Evolutionary conservation across 2,797 vertebrate genomes (phyloP).

Genomic region (Silurus lanzhouensis): DNA sequence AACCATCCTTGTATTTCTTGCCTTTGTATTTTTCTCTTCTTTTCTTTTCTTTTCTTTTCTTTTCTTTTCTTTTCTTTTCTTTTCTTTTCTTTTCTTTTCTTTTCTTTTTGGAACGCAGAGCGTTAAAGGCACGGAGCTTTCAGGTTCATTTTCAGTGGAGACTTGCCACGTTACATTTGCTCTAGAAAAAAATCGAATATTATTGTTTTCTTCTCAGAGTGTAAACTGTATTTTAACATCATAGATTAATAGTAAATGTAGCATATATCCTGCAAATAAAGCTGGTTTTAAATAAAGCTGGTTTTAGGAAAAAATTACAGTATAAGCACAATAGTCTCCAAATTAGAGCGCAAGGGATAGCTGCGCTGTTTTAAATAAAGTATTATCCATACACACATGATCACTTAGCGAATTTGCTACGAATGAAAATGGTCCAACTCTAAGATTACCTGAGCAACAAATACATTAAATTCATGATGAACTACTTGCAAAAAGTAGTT

Average conservation of each 20-base stretch:
- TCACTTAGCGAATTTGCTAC: not conserved
- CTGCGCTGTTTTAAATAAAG: not conserved
- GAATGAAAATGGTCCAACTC: not conserved
- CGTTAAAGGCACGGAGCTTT: not conserved
- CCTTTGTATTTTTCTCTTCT: too few species aligned
- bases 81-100: not conserved
- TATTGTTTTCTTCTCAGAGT: not conserved
- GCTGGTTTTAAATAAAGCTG: not conserved
- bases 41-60: too few species aligned
- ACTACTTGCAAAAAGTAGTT: not conserved
- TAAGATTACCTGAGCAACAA: not conserved
- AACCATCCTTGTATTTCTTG: constrained; percentile 42
- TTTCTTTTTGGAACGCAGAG: not conserved
- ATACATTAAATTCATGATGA: not conserved
- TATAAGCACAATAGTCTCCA: not conserved
- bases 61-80: too few species aligned
- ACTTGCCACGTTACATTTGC: not conserved
- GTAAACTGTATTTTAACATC: not conserved
- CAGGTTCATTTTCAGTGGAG: not conserved
- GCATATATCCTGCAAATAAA: not conserved
- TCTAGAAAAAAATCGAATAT: not conserved
- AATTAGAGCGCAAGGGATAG: not conserved
- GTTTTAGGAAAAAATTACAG: not conserved
- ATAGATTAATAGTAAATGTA: not conserved
- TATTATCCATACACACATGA: not conserved